phyloP scores from a whole-genome alignment of 2,888 invertebrate genomes.

The Dolichopus griseipennis region DNA sequence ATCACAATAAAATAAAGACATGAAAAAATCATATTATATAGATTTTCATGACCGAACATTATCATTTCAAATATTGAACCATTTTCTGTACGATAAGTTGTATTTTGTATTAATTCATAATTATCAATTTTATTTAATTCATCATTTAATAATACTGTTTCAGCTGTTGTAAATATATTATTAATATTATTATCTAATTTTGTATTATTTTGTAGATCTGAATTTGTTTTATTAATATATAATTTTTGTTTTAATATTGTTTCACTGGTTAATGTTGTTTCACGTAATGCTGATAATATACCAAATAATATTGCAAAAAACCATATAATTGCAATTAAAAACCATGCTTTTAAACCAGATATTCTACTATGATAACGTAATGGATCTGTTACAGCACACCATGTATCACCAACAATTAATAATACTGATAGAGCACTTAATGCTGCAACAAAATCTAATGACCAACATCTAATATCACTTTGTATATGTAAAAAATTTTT shows the following conservation, averaged over 20 bases:
- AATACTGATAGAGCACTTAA: constrained; percentile 41
- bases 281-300: constrained; percentile 39
- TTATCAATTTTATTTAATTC: no score
- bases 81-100: not conserved
- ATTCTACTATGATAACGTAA: constrained; percentile 50
- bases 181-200: not conserved
- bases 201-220: not conserved
- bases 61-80: not conserved
- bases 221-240: not conserved
- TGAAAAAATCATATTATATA: constrained; percentile 35
- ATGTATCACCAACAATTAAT: constrained; percentile 47
- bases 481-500: constrained; percentile 9
- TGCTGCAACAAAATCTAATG: constrained; percentile 40
- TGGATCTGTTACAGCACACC: constrained; percentile 53
- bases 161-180: not conserved
- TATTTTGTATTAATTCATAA: not conserved
- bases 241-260: not conserved
- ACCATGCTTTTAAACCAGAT: constrained; percentile 41
- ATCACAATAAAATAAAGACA: constrained; percentile 40
- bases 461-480: constrained; percentile 34
- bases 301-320: constrained; percentile 40
- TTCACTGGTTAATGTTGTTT: constrained; percentile 20
- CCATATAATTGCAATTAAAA: constrained; percentile 43
- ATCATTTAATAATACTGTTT: not conserved
- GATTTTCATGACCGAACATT: not conserved